Evolutionary conservation across 2,888 invertebrate genomes (phyloP), one percentile per base, ranked within the genome.

Genomic region (Sinelater perroti): DNA sequence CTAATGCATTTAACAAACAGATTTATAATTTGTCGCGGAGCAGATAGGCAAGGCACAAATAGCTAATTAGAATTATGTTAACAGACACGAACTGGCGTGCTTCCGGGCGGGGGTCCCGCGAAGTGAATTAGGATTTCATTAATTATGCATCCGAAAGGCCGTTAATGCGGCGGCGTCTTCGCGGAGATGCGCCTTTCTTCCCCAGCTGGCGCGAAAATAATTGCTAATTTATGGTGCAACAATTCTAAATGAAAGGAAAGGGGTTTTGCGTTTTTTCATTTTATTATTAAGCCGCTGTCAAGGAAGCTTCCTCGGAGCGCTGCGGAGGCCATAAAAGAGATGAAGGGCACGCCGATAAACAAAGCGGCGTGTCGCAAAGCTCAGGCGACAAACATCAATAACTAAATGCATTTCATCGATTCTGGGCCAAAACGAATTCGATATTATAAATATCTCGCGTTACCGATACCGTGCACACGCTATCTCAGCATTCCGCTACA

Each of bases 401-500:
- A 30, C 21, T 47, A 38, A 42, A 53, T 52, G 47, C 38, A 38
- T 57, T 53, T 57, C 21, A 31, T 57, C 52, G 35, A 57, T 57
- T 57, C 42, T 16, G 14, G 20, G 17, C 16, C 38, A 52, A 52
- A 57, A 45, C 21, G 51, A 57, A 57, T 57, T 56, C 51, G 51
- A 56, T 54, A n/a, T n/a, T n/a, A 54, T 54, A 54, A 54, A 54
- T 54, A 54, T 54, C 54, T 54, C 35, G 30, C 54, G 38, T 51
- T 46, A 40, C 42, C 57, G 47, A 57, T 52, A 47, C 57, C 47
- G 46, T 40, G 28, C 11, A 33, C 57, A 53, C 52, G 57, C 57
- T 57, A 57, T 57, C 57, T 57, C 57, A 52, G 57, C 57, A 52
- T 57, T 57, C 57, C 57, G 57, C 45, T 57, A 57, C 52, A 57